These are phyloP conservation scores for Xyrauchen texanus DNA, from an alignment of 2,113 vertebrate species.

Conservation along the genomic window DNA sequence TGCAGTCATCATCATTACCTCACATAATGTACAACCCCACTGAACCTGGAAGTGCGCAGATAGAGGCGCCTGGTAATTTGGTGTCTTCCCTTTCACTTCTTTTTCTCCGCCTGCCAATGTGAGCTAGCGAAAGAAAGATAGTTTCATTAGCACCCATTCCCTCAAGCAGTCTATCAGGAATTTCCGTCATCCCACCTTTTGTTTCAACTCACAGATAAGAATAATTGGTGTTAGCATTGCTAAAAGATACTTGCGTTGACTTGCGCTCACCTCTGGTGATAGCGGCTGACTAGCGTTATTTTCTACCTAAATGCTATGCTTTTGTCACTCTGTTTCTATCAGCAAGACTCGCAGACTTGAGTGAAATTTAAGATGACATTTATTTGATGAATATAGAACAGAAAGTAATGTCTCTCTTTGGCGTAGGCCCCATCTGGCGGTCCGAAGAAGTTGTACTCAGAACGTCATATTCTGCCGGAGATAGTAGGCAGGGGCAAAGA, in stretches of 20 bases:
- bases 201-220: neutral
- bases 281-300: neutral
- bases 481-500: too few relatives aligned
- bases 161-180: constrained; percentile 40
- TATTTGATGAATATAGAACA: too few relatives aligned
- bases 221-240: constrained; percentile 36
- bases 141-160: constrained; percentile 49
- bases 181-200: constrained; percentile 12
- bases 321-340: neutral
- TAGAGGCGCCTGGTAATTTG: constrained; percentile 44
- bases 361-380: too few relatives aligned
- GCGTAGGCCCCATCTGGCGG: too few relatives aligned
- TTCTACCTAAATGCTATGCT: neutral
- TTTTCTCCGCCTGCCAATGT: constrained; percentile 40
- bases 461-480: too few relatives aligned
- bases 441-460: too few relatives aligned
- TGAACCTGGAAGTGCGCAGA: constrained; percentile 40
- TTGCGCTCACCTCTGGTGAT: neutral
- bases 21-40: constrained; percentile 35
- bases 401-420: too few relatives aligned
- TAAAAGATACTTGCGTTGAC: neutral
- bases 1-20: constrained; percentile 36
- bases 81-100: constrained; percentile 35
- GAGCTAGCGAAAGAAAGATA: constrained; percentile 38
- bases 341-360: too few relatives aligned